Evolutionary conservation across 2,888 invertebrate species (phyloP).

Genomic region (Tridacna gigas): DNA sequence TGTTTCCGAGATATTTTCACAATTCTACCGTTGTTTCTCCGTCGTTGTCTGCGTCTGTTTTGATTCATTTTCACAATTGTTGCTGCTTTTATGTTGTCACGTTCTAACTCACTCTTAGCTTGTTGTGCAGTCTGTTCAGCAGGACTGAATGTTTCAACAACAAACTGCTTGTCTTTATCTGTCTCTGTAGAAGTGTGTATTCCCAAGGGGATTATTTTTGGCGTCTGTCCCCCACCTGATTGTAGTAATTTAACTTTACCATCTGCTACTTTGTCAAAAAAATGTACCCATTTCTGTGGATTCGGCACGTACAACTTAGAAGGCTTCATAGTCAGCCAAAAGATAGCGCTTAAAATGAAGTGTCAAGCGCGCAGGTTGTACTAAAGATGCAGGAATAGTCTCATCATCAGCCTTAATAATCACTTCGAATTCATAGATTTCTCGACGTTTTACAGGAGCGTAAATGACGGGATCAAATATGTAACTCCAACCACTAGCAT

Average conservation of each 20-base stretch:
- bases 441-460: conserved; percentile 43
- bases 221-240: neutral
- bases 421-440: conserved; percentile 47
- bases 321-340: conserved; percentile 23
- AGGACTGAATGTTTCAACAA: neutral
- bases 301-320: conserved; percentile 60
- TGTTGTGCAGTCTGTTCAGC: conserved; percentile 13
- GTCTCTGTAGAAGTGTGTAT: neutral
- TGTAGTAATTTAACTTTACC: conserved; percentile 26
- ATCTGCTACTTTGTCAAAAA: conserved; percentile 32
- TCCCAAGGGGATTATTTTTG: neutral
- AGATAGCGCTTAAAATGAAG: conserved; percentile 42
- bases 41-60: neutral
- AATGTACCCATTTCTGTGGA: too few species aligned
- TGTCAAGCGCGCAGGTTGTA: conserved; percentile 38
- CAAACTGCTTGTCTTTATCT: neutral
- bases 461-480: conserved; percentile 34
- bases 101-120: conserved; percentile 20
- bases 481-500: conserved; percentile 36
- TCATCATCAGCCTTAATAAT: conserved; percentile 42
- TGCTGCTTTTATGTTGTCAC: conserved; percentile 41
- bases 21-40: conserved; percentile 19
- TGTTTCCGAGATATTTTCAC: neutral
- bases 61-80: conserved; percentile 33
- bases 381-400: conserved; percentile 20